Evolutionary conservation across 2,113 vertebrate genomes (phyloP).

Genomic region (Mesitornis unicolor): DNA sequence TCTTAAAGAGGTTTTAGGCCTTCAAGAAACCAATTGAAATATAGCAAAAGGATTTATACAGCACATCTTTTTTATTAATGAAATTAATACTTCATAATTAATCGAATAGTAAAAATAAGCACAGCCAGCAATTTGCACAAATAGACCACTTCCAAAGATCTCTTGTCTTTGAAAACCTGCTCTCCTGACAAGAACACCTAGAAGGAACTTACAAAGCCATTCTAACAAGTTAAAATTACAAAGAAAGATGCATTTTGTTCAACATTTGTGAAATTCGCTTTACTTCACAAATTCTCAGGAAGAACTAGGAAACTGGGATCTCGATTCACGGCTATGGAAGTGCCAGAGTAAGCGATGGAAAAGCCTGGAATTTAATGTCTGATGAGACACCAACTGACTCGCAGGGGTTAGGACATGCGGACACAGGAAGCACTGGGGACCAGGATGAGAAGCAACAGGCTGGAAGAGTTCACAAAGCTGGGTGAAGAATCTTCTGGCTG

Average conservation of each 20-base stretch:
- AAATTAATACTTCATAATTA: not conserved
- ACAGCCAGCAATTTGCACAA: not conserved
- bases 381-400: not conserved
- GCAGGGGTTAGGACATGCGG: rapidly evolving
- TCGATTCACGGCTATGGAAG: not conserved
- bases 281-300: not conserved
- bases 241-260: not conserved
- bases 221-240: not conserved
- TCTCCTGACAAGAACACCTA: not conserved
- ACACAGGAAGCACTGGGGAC: not conserved
- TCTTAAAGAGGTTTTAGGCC: not conserved
- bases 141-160: not conserved
- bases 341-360: not conserved
- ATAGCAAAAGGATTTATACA: not conserved
- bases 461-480: not conserved
- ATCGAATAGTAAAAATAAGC: not conserved
- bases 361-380: not conserved
- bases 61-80: not conserved
- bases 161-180: not conserved
- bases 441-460: not conserved
- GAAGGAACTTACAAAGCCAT: not conserved
- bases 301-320: not conserved
- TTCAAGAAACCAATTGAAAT: not conserved
- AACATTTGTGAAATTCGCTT: not conserved
- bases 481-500: not conserved